phyloP scores from a whole-genome alignment of 2,888 invertebrate genomes.

The Lapara coniferarum region DNA sequence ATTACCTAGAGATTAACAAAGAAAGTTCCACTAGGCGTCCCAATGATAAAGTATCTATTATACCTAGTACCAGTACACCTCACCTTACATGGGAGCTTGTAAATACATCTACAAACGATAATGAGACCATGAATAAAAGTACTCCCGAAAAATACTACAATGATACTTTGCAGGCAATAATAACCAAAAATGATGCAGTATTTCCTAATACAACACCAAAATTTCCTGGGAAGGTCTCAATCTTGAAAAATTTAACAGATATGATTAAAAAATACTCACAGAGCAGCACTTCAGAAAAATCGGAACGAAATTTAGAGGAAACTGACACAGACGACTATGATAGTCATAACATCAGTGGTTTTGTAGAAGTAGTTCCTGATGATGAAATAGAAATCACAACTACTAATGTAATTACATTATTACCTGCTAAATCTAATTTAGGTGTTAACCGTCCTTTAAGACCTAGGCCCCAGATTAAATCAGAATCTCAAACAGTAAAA shows the following conservation, averaged over 20 bases:
- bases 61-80: constrained; percentile 69
- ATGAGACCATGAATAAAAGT: constrained; percentile 64
- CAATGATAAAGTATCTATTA: constrained; percentile 77
- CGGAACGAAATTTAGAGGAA: constrained; percentile 43
- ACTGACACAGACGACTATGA: constrained; percentile 54
- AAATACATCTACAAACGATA: constrained; percentile 78
- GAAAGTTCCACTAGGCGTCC: constrained; percentile 71
- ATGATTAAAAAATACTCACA: constrained; percentile 86
- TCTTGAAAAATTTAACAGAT: constrained; percentile 85
- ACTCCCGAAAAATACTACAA: constrained; percentile 84
- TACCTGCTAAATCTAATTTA: constrained; percentile 91
- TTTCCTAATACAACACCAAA: constrained; percentile 74
- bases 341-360: constrained; percentile 67
- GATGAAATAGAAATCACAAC: constrained; percentile 73
- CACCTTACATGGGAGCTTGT: constrained; percentile 84
- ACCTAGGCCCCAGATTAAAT: constrained; percentile 83
- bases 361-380: constrained; percentile 74
- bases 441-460: constrained; percentile 88
- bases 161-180: constrained; percentile 85
- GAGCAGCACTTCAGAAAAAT: constrained; percentile 60
- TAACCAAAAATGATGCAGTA: constrained; percentile 81
- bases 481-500: constrained; percentile 59
- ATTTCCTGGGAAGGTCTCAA: constrained; percentile 71
- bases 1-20: constrained; percentile 46
- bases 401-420: constrained; percentile 81